Conservation (phyloP, 2,113 vertebrate genomes). For the Hoplias malabaricus region DNA sequence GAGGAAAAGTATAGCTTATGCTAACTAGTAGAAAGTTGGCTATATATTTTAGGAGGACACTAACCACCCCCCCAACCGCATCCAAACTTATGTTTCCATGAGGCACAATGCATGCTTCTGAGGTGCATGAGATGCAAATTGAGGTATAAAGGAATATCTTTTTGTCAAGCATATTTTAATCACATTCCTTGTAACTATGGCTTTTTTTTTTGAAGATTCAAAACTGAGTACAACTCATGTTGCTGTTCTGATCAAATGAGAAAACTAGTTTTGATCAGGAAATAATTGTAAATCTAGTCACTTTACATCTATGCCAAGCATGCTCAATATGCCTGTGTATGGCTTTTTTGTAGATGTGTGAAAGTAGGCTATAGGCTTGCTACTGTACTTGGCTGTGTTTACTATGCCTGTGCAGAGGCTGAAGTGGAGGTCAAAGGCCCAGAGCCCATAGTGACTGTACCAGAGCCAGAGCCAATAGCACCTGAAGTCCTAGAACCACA, state of each 20-base stretch:
- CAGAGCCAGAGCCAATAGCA: constrained; percentile 40
- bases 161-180: too few species aligned
- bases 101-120: too few species aligned
- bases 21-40: too few species aligned
- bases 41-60: too few species aligned
- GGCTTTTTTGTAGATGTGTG: constrained; percentile 16
- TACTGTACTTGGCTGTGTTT: constrained; percentile 75
- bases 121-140: too few species aligned
- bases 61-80: too few species aligned
- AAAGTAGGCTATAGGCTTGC: constrained; percentile 61
- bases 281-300: constrained; percentile 50
- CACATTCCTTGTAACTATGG: too few species aligned
- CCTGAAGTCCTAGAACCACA: constrained; percentile 20
- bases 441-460: constrained; percentile 30
- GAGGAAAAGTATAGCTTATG: too few species aligned
- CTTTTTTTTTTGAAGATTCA: neutral
- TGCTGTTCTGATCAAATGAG: neutral
- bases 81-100: too few species aligned
- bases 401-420: constrained; percentile 74
- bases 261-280: neutral
- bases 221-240: neutral
- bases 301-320: constrained; percentile 53
- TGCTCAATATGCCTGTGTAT: constrained; percentile 51
- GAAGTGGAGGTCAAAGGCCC: constrained; percentile 60
- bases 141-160: too few species aligned